Percentiles rank a stretch among this genome's conserved stretches.
Evolutionary conservation across 2,888 invertebrate genomes (phyloP).

Genomic region (Aphodius sticticus): DNA sequence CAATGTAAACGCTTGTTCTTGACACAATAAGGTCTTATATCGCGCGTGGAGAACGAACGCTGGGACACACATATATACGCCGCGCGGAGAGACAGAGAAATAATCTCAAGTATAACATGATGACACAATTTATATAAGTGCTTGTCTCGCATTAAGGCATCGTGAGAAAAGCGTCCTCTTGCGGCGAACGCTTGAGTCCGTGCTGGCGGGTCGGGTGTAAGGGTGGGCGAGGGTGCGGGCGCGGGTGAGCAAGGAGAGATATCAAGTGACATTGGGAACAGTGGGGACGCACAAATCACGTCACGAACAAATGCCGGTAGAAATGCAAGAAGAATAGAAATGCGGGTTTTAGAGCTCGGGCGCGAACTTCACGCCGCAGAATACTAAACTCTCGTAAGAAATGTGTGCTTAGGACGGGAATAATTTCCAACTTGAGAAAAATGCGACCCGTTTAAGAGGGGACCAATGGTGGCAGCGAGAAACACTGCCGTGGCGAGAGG

Average conservation of each 20-base stretch:
- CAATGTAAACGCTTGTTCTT: background rate
- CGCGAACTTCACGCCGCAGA: constrained; percentile 55
- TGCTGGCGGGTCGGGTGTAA: constrained; percentile 20
- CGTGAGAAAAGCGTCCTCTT: constrained; percentile 48
- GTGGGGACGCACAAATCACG: constrained; percentile 59
- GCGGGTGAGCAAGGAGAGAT: constrained; percentile 48
- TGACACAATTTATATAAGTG: constrained; percentile 58
- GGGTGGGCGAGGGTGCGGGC: background rate
- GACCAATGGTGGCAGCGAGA: constrained; percentile 33
- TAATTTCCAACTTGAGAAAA: constrained; percentile 55
- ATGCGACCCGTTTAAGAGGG: constrained; percentile 53
- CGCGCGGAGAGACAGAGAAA: constrained; percentile 47
- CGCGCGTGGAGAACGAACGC: background rate
- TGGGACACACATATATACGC: background rate
- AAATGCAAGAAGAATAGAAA: constrained; percentile 59
- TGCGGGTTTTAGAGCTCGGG: constrained; percentile 54
- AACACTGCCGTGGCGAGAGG: constrained; percentile 27
- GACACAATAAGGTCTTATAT: constrained; percentile 4
- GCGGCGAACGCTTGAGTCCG: constrained; percentile 42
- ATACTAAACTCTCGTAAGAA: constrained; percentile 57
- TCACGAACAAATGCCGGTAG: constrained; percentile 60
- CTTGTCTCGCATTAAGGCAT: constrained; percentile 56
- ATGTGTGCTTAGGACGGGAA: constrained; percentile 58
- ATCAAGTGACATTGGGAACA: constrained; percentile 55
- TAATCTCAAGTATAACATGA: constrained; percentile 56